phyloP scores from a whole-genome alignment of 2,797 vertebrate genomes.

The Gymnocypris eckloni region DNA sequence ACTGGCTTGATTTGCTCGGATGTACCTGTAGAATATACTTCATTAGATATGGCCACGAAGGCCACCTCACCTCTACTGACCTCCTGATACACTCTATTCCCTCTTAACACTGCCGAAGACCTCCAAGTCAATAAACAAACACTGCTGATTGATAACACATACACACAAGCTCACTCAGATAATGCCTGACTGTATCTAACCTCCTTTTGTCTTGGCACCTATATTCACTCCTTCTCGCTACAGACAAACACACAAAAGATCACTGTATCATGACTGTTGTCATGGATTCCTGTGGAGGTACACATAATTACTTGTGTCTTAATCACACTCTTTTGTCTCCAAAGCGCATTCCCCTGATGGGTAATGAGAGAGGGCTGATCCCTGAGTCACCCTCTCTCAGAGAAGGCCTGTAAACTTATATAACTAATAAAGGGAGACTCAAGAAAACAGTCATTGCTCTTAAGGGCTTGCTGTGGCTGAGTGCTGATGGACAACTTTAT shows the following conservation, averaged over 20 bases:
- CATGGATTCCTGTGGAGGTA: background rate
- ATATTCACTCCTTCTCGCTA: slow-evolving; percentile 15
- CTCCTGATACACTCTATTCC: background rate
- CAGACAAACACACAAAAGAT: slow-evolving; percentile 34
- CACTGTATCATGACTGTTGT: slow-evolving; percentile 19
- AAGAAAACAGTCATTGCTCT: slow-evolving; percentile 11
- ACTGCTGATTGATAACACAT: slow-evolving; percentile 4
- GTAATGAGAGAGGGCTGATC: slow-evolving; percentile 30
- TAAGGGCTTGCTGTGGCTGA: background rate
- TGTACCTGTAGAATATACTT: background rate
- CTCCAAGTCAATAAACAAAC: slow-evolving; percentile 30
- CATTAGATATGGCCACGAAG: background rate
- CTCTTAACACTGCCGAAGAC: background rate
- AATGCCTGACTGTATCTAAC: slow-evolving; percentile 11
- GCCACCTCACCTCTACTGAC: slow-evolving; percentile 7
- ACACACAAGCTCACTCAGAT: slow-evolving; percentile 1
- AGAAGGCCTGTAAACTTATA: slow-evolving; percentile 31
- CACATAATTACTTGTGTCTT: slow-evolving; percentile 29
- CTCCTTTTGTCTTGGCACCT: slow-evolving; percentile 4
- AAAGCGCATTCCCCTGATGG: background rate
- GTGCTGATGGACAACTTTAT: slow-evolving; percentile 2
- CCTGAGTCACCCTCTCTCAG: slow-evolving; percentile 4
- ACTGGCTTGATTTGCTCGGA: background rate
- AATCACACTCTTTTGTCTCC: slow-evolving; percentile 28
- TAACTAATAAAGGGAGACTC: slow-evolving; percentile 32